Conservation (phyloP, 2,113 vertebrate species). For the Ageneiosus marmoratus region DNA sequence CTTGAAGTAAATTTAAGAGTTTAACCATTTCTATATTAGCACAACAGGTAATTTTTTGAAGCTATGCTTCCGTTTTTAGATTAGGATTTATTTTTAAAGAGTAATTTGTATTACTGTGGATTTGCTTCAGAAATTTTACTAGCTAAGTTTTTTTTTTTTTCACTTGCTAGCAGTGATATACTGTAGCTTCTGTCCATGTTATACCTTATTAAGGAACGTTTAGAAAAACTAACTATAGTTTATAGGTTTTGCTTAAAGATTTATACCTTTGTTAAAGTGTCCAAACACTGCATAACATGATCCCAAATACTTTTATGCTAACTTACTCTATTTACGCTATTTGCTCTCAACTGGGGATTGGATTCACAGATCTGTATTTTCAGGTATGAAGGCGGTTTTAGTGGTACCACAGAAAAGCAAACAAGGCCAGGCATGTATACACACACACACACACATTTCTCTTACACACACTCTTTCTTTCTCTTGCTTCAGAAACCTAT, state of each 20-base stretch:
- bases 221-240: too few relatives aligned
- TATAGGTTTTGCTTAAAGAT: too few relatives aligned
- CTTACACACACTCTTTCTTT: not conserved
- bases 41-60: not conserved
- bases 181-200: too few relatives aligned
- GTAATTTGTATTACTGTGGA: not conserved
- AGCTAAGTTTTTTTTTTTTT: not conserved
- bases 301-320: constrained; percentile 25
- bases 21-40: not conserved
- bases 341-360: not conserved
- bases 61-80: not conserved
- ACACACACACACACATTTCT: constrained; percentile 13
- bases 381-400: constrained; percentile 35
- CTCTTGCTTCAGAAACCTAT: not conserved
- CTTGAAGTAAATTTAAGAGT: not conserved
- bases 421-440: constrained; percentile 26
- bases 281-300: constrained; percentile 5
- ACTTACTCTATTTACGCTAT: constrained; percentile 20
- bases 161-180: not conserved
- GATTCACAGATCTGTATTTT: constrained; percentile 17
- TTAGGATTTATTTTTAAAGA: not conserved
- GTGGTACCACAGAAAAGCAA: not conserved
- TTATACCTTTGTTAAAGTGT: too few relatives aligned
- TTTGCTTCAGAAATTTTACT: not conserved
- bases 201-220: not conserved